Percentiles rank a stretch among this genome's conserved stretches.
Conservation (phyloP, 2,797 vertebrate genomes). For the Melanotaenia parkinsoni region DNA sequence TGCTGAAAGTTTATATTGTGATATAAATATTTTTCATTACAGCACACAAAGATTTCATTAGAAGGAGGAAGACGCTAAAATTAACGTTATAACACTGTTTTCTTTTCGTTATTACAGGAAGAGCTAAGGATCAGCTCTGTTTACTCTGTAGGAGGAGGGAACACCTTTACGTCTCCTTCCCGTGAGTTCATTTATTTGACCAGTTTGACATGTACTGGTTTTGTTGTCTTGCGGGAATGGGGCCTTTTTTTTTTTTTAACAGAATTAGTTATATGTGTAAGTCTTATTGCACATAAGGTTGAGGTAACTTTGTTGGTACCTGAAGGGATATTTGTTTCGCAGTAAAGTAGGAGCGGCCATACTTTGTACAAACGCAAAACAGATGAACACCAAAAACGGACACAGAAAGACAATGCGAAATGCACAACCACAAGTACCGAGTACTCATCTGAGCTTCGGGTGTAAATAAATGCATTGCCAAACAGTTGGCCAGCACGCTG, state of each 20-base stretch:
- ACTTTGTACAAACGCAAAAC: background rate
- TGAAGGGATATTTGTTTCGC: background rate
- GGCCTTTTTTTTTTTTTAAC: background rate
- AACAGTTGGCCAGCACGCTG: no score
- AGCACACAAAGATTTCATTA: background rate
- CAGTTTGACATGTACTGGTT: background rate
- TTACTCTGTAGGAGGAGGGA: slow-evolving; percentile 82
- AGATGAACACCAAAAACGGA: background rate
- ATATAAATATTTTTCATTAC: no score
- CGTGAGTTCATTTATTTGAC: slow-evolving; percentile 62
- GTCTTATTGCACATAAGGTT: no score
- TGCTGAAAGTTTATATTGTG: no score
- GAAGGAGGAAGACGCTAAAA: background rate
- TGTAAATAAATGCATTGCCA: no score
- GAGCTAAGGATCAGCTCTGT: slow-evolving; percentile 95
- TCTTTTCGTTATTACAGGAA: slow-evolving; percentile 76
- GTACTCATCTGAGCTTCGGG: no score
- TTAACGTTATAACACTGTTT: background rate
- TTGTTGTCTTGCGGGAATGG: background rate
- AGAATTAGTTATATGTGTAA: no score
- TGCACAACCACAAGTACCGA: no score
- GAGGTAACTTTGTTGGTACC: no score
- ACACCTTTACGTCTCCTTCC: slow-evolving; percentile 60
- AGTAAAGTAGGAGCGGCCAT: background rate
- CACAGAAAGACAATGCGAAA: no score